Percentiles rank a stretch among this genome's conserved stretches.
These are phyloP conservation scores for Chamaea fasciata DNA, from an alignment of 2,113 vertebrate genomes.

Conservation along the genomic window DNA sequence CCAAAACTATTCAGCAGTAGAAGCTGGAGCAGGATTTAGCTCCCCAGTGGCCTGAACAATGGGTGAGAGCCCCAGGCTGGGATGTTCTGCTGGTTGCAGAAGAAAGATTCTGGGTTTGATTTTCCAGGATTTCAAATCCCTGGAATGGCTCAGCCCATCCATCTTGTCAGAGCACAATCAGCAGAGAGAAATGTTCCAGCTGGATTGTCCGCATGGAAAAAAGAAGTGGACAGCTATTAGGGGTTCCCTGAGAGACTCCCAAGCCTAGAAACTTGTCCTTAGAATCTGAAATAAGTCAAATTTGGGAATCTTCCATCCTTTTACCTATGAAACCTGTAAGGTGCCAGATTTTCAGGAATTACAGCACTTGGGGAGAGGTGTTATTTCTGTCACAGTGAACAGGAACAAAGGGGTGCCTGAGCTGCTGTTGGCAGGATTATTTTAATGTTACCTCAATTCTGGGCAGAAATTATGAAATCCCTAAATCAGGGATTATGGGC, in stretches of 20 bases:
- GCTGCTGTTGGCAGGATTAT: neutral
- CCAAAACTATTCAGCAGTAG: neutral
- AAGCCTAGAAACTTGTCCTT: neutral
- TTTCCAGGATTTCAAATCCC: neutral
- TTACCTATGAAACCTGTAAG: neutral
- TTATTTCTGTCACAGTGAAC: neutral
- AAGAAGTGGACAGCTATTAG: neutral
- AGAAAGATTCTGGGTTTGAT: neutral
- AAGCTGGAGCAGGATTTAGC: neutral
- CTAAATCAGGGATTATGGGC: neutral
- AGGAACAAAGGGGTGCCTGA: neutral
- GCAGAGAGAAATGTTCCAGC: neutral
- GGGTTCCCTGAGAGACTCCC: neutral
- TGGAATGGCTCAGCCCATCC: neutral
- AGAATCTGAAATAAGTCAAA: neutral
- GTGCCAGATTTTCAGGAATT: neutral
- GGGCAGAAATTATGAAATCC: conserved; percentile 3
- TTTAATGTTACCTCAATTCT: neutral
- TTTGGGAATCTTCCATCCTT: neutral
- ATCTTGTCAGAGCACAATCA: neutral
- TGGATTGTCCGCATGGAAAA: neutral
- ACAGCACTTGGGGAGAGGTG: neutral
- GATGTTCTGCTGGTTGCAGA: neutral
- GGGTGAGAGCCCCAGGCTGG: neutral
- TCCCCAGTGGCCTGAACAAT: neutral